Evolutionary conservation across 2,113 vertebrate species (phyloP).

Genomic region (Oxygymnocypris stewartii): DNA sequence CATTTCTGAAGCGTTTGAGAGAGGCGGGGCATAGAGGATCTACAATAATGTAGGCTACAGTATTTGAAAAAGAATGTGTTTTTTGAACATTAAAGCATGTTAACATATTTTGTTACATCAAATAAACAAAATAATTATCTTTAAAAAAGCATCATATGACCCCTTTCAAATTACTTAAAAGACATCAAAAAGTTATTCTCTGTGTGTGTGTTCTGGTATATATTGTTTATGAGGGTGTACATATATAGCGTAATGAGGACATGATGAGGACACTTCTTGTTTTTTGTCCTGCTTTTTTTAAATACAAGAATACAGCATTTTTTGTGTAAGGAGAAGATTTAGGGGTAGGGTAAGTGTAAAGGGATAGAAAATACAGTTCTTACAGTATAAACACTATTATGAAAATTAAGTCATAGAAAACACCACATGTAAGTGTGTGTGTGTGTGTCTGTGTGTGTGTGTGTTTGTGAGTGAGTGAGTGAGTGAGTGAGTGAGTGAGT

Average conservation of each 20-base stretch:
- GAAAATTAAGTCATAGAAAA: not conserved
- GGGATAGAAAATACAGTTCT: not conserved
- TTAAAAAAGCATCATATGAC: too few species aligned
- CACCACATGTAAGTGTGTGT: not conserved
- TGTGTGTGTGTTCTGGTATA: not conserved
- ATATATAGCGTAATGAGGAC: not conserved
- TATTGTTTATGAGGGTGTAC: not conserved
- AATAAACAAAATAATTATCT: too few species aligned
- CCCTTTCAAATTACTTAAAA: not conserved
- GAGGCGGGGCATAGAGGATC: too few species aligned
- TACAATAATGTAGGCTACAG: too few species aligned
- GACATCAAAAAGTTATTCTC: not conserved
- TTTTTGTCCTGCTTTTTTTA: not conserved
- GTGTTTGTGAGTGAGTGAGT: too few species aligned
- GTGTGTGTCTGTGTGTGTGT: too few species aligned
- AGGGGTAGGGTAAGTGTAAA: not conserved
- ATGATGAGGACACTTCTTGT: not conserved
- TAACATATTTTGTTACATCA: too few species aligned
- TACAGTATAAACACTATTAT: not conserved
- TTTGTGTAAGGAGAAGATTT: not conserved
- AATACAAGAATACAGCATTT: not conserved
- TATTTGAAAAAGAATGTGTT: too few species aligned
- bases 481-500: too few species aligned
- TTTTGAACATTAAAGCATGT: too few species aligned
- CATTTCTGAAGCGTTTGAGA: too few species aligned